phyloP scores from a whole-genome alignment of 2,797 vertebrate species.

The Sarcoramphus papa region DNA sequence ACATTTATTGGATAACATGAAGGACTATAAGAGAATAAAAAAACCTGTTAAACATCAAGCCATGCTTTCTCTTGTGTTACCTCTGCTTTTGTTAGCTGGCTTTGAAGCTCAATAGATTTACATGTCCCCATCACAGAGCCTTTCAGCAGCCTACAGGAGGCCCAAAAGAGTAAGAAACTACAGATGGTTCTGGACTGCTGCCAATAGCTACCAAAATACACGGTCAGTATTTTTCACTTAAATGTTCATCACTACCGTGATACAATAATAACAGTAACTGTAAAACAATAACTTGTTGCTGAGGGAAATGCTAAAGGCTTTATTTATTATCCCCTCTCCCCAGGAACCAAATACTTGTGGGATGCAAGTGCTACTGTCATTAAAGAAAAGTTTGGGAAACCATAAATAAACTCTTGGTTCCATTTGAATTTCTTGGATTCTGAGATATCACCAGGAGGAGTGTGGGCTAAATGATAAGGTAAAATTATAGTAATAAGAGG shows the following conservation, averaged over 20 bases:
- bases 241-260: not conserved
- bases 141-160: not conserved
- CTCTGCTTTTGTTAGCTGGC: not conserved
- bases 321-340: not conserved
- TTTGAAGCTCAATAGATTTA: not conserved
- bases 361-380: not conserved
- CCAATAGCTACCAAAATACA: not conserved
- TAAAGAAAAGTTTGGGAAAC: not conserved
- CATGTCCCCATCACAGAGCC: not conserved
- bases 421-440: not conserved
- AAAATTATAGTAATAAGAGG: conserved; percentile 18
- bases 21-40: not conserved
- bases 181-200: not conserved
- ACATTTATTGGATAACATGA: not conserved
- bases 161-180: not conserved
- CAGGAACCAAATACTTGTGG: not conserved
- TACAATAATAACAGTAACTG: not conserved
- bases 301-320: not conserved
- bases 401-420: not conserved
- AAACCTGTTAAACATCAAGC: not conserved
- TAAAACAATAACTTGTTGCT: not conserved
- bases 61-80: not conserved
- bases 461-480: not conserved
- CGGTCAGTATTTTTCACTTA: not conserved
- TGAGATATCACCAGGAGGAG: not conserved